These are phyloP conservation scores for Sciaenops ocellatus DNA, from an alignment of 2,797 vertebrate species.

Conservation along the genomic window DNA sequence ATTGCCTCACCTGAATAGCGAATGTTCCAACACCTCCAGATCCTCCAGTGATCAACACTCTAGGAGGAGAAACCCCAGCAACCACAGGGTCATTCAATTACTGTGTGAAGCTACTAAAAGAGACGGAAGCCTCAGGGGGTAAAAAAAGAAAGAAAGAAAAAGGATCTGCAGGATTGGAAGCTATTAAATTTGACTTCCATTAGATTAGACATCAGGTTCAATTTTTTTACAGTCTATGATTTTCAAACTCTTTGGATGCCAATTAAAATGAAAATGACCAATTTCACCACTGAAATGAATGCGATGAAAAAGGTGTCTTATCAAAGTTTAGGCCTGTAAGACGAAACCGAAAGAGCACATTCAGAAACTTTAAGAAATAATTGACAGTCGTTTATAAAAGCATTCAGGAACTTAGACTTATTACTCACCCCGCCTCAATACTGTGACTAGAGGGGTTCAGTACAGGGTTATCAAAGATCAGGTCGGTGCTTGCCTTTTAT, in stretches of 20 bases:
- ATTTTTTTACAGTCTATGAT: conserved; percentile 10
- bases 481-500: conserved; percentile 87
- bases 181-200: conserved; percentile 38
- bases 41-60: conserved; percentile 93
- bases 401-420: background rate
- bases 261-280: conserved; percentile 46
- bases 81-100: conserved; percentile 50
- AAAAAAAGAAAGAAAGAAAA: background rate
- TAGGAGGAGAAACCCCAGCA: conserved; percentile 66
- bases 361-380: background rate
- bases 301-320: background rate
- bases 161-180: conserved; percentile 39
- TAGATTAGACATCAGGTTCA: conserved; percentile 26
- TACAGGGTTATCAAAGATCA: conserved; percentile 76
- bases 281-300: conserved; percentile 4
- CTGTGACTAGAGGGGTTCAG: conserved; percentile 46
- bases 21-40: conserved; percentile 96
- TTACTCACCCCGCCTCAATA: background rate
- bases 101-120: conserved; percentile 21
- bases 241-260: conserved; percentile 21
- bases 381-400: background rate
- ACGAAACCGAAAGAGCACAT: background rate
- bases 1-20: conserved; percentile 89
- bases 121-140: conserved; percentile 10
- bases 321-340: conserved; percentile 2